Percentiles rank a stretch among this genome's conserved stretches.
phyloP scores from a whole-genome alignment of 2,797 vertebrate species.

The Anniella stebbinsi region DNA sequence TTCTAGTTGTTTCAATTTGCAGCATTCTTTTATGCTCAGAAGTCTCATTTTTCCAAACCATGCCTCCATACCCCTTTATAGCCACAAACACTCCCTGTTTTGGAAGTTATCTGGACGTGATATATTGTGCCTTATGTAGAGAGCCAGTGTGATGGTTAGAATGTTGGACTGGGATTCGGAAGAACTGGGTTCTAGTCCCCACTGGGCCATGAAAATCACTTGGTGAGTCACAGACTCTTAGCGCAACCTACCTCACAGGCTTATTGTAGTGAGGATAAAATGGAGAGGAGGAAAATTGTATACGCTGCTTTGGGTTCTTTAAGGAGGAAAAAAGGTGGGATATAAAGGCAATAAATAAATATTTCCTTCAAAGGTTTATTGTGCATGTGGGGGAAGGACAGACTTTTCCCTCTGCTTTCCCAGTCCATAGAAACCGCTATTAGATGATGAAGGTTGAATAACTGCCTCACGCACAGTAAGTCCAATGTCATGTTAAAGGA shows the following conservation, averaged over 20 bases:
- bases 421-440: background rate
- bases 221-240: no score
- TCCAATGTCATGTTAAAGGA: background rate
- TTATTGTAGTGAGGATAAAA: no score
- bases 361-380: background rate
- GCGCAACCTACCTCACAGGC: no score
- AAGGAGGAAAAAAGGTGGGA: no score
- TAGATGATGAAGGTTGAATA: background rate
- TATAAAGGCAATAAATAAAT: background rate
- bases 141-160: no score
- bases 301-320: no score
- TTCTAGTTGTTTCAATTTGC: background rate
- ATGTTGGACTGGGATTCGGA: no score
- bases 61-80: background rate
- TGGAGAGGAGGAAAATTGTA: no score
- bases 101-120: background rate
- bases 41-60: background rate
- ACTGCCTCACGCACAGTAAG: background rate
- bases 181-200: background rate
- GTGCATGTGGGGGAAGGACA: background rate
- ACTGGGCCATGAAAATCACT: no score
- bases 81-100: background rate
- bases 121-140: no score
- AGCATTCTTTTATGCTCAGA: background rate
- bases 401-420: no score